A percentile compares a stretch with the other conserved stretches of the same genome.
Conservation (phyloP, 2,797 vertebrate species). For the Chiroxiphia lanceolata region DNA sequence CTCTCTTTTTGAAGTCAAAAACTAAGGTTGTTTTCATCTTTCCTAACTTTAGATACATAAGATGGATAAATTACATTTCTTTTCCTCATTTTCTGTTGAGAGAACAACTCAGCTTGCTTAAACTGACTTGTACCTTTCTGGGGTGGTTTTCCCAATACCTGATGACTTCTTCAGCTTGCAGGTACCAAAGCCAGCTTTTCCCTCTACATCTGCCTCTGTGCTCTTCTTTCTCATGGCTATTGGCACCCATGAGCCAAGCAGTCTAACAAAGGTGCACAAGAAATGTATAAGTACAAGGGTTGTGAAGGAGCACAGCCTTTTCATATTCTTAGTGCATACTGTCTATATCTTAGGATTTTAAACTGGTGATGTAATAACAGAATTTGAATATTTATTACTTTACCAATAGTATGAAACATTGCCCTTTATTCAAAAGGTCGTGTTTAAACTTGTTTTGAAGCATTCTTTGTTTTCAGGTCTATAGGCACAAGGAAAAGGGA, state of each 20-base stretch:
- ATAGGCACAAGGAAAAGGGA: background rate
- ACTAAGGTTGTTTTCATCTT: background rate
- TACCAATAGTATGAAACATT: background rate
- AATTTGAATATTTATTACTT: background rate
- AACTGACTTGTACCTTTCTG: background rate
- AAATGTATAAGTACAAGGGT: background rate
- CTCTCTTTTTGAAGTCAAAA: background rate
- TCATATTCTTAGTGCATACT: background rate
- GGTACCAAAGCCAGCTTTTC: background rate
- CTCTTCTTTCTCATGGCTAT: background rate
- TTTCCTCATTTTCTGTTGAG: background rate
- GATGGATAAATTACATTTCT: background rate
- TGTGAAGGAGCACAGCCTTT: background rate
- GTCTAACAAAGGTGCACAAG: background rate
- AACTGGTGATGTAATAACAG: too few relatives aligned
- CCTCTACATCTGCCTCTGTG: background rate
- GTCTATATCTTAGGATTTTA: background rate
- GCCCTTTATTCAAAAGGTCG: background rate
- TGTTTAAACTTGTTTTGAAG: background rate
- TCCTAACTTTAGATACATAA: background rate
- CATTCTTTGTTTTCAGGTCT: background rate
- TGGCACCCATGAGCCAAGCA: background rate
- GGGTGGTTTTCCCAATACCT: background rate
- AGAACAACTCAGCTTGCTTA: background rate
- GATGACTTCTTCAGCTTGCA: background rate